phyloP scores from a whole-genome alignment of 2,888 invertebrate species.

The Petrophora chlorosata region DNA sequence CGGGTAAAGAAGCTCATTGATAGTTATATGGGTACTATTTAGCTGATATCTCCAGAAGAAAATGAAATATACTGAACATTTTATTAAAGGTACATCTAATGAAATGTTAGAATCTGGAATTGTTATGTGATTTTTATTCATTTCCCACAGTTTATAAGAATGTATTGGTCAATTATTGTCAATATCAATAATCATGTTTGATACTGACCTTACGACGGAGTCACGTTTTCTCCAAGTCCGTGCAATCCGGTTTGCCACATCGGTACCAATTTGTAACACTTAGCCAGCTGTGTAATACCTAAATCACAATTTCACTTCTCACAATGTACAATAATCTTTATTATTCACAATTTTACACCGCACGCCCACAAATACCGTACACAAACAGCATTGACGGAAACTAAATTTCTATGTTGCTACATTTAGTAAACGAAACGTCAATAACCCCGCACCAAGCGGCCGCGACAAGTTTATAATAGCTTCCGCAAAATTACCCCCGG shows the following conservation, averaged over 20 bases:
- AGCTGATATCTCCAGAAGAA: neutral
- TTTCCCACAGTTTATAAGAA: neutral
- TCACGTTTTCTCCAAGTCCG: conserved; percentile 75
- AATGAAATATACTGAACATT: neutral
- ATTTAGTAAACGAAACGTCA: conserved; percentile 73
- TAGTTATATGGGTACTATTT: too few species aligned
- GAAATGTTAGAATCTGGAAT: too few species aligned
- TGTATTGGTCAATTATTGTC: neutral
- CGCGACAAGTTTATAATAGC: conserved; percentile 33
- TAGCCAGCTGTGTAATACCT: conserved; percentile 50
- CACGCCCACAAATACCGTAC: conserved; percentile 55
- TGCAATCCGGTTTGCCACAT: conserved; percentile 81
- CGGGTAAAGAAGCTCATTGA: too few species aligned
- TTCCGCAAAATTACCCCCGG: conserved; percentile 3
- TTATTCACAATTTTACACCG: conserved; percentile 48
- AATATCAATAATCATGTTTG: conserved; percentile 10
- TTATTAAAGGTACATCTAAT: too few species aligned
- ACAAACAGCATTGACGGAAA: conserved; percentile 69
- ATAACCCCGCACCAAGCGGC: conserved; percentile 68
- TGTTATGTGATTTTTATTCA: neutral
- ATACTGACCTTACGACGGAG: conserved; percentile 76
- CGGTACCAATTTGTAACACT: conserved; percentile 72
- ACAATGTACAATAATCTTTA: conserved; percentile 41
- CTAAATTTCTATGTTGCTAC: conserved; percentile 58
- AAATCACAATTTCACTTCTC: conserved; percentile 57